Base-by-base conservation (phyloP, 92 coral and sea anemone species). In the Nematostella vectensis region DNA sequence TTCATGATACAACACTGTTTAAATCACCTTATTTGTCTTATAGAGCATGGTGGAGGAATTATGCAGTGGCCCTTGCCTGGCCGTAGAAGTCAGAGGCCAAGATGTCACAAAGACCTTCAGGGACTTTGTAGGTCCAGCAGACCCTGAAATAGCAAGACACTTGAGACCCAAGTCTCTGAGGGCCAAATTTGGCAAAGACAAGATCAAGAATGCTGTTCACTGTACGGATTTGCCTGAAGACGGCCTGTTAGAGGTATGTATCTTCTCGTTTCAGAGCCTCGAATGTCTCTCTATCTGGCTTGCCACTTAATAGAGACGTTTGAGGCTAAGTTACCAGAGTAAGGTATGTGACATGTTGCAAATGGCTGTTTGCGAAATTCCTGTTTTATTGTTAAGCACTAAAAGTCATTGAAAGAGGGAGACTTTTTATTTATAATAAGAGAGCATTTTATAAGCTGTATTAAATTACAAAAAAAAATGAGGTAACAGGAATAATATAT, bases 191-290 rank as follows among this genome's bases (percentile, higher is more conserved):
- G 97, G 97, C 11, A 76, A 66, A 57, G 91, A 89, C 68, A 89
- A 89, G 65, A 88, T 89, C 22, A 71, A 81, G 40, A 89, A 89
- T 48, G 95, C 97, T 27, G 82, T 85, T 6, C 97, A 89, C 54
- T 89, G 97, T 58, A 81, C 91, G 15, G 97, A 89, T 31, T 62
- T 89, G 16, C 91, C 97, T 18, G 95, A 89, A 54, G 97, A 89
- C 71, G 95, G 95, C 11, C 27, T 50, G 47, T 48, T 86, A 19
- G 97, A 89, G 97, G 97, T 85, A 38, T 20, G 87, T 43, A 31
- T 15, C n/a, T 43, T 9, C 18, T 0, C 18, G 4, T 4, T 33
- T 1, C 61, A 29, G 20, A 26, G 24, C 29, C 4, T 3, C 29
- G 6, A 11, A n/a, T 59, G 6, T 21, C 42, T 21, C 39, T n/a